phyloP scores from a whole-genome alignment of 1,140 invertebrate genomes.

The Caenorhabditis tropicalis region DNA sequence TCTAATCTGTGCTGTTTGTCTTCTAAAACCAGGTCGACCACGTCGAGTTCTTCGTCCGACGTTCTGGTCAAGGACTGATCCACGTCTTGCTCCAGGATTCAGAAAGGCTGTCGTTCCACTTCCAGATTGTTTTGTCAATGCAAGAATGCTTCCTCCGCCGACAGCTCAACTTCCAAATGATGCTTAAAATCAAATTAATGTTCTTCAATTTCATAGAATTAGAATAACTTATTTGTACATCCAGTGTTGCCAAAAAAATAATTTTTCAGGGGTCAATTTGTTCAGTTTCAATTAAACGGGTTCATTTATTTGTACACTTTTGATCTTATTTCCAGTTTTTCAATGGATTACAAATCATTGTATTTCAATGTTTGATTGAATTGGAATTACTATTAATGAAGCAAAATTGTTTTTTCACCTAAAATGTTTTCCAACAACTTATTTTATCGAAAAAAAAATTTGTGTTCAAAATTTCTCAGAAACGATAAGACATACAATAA shows the following conservation, averaged over 20 bases:
- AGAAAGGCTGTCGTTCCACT: conserved; percentile 44
- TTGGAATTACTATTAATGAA: too few species aligned
- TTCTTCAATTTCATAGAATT: neutral
- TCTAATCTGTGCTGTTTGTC: conserved; percentile 35
- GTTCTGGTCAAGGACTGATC: conserved; percentile 38
- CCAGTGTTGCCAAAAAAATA: neutral
- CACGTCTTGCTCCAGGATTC: conserved; percentile 39
- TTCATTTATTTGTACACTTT: too few species aligned
- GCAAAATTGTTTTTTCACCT: too few species aligned
- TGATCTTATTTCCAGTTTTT: too few species aligned
- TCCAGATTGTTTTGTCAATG: conserved; percentile 41
- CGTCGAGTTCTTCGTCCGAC: conserved; percentile 36
- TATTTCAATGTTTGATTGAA: too few species aligned
- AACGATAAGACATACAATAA: too few species aligned
- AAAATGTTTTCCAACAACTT: too few species aligned
- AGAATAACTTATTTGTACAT: neutral
- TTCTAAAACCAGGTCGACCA: conserved; percentile 8
- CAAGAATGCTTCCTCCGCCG: neutral
- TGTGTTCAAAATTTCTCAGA: too few species aligned
- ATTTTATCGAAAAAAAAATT: too few species aligned
- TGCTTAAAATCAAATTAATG: neutral
- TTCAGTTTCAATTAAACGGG: neutral
- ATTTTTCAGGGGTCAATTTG: neutral
- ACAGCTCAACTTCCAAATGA: too few species aligned
- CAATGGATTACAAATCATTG: too few species aligned